phyloP scores from a whole-genome alignment of 2,797 vertebrate species.

The Nyctalus aviator region DNA sequence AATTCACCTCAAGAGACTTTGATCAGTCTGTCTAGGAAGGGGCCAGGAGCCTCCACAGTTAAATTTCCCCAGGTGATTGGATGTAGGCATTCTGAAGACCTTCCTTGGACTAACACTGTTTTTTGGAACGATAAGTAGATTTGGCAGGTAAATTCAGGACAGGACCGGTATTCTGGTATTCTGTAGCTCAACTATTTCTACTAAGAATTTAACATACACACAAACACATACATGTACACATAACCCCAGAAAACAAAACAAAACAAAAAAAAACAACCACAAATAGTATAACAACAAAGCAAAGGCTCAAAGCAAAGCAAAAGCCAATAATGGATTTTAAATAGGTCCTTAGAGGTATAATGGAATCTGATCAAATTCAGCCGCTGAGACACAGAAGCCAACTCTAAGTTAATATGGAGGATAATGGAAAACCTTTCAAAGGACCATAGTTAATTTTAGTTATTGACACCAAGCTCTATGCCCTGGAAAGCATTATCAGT shows the following conservation, averaged over 20 bases:
- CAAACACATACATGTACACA: neutral
- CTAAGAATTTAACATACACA: neutral
- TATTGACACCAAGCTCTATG: neutral
- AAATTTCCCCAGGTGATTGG: neutral
- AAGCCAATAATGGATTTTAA: conserved; percentile 25
- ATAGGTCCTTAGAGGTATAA: neutral
- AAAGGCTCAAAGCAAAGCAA: conserved; percentile 40
- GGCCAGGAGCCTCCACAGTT: neutral
- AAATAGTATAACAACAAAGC: neutral
- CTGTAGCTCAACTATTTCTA: neutral
- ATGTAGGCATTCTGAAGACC: neutral
- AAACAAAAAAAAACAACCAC: neutral
- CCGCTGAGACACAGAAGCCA: neutral
- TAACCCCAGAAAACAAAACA: neutral
- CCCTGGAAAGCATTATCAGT: neutral
- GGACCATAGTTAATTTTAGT: neutral
- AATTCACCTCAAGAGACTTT: conserved; percentile 5
- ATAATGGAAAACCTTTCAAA: conserved; percentile 51
- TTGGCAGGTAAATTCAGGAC: neutral
- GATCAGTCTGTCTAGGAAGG: neutral
- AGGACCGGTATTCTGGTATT: neutral
- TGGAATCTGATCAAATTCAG: conserved; percentile 39
- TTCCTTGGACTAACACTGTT: neutral
- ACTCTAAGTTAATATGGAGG: neutral
- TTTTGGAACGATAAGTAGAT: conserved; percentile 20